These are phyloP conservation scores for Chionomys nivalis DNA, from an alignment of 2,113 vertebrate species.

Conservation along the genomic window DNA sequence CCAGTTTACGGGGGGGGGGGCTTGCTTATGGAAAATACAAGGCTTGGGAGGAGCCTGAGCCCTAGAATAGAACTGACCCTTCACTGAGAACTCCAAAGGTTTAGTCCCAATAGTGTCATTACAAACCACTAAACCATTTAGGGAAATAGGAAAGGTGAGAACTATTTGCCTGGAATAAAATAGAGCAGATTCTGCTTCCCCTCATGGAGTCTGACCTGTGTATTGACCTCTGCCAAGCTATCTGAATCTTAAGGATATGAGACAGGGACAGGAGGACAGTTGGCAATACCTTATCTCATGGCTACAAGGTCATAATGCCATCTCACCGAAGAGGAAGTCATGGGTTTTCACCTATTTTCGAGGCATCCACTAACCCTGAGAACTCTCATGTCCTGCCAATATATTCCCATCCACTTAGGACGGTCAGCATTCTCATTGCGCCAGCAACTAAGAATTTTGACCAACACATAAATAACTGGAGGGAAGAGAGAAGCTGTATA, in stretches of 20 bases:
- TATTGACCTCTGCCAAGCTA: background rate
- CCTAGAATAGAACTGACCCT: background rate
- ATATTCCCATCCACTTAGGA: slow-evolving; percentile 32
- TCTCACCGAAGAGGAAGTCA: background rate
- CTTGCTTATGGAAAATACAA: background rate
- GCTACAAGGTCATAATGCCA: background rate
- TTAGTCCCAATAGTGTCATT: background rate
- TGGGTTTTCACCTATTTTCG: background rate
- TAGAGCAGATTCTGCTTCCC: background rate
- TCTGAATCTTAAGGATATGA: background rate
- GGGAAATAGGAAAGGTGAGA: background rate
- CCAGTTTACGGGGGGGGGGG: background rate
- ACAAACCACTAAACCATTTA: background rate
- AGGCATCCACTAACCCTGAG: slow-evolving; percentile 17
- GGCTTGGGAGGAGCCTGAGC: background rate
- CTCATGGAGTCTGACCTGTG: background rate
- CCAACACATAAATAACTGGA: slow-evolving; percentile 47
- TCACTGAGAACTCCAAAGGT: background rate
- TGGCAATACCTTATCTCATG: background rate
- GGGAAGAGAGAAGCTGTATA: slow-evolving; percentile 42
- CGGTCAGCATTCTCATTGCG: background rate
- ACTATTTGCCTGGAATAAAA: background rate
- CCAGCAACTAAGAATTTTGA: slow-evolving; percentile 53
- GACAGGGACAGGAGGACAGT: background rate
- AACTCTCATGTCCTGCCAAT: background rate